Evolutionary conservation across 2,113 vertebrate species (phyloP), one percentile per base, ranked within the genome.

Genomic region (Xenopus laevis): DNA sequence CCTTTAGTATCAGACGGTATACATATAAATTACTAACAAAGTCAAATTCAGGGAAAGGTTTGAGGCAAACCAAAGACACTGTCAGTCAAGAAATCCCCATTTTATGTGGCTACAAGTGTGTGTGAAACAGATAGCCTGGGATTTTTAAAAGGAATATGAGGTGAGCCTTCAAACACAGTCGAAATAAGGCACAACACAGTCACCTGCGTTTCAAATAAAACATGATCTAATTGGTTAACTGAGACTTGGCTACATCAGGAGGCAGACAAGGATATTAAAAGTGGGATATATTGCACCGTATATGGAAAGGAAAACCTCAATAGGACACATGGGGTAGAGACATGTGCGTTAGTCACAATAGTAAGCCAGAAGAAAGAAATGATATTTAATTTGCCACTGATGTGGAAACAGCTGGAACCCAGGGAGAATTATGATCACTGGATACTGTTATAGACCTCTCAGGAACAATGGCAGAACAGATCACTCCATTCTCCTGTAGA

Each of bases 221-320:
- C 85, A 83, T 70, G 81, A 89, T 89, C 87, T 83, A 89, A 89
- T 80, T 82, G 68, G 83, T 85, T 85, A 79, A 79, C 82, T 78
- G 79, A 87, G 80, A 83, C 84, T 81, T 82, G 79, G 73, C 78
- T 78, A 83, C 79, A 85, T 79, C 79, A 87, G 86, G 87, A 90
- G 91, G 87, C 89, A 88, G 88, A 59, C 83, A 82, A 81, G 71
- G 77, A 82, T 84, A 87, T 87, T 90, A 90, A 91, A 91, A 90
- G 84, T 82, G 83, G 82, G 79, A 62, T 76, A 76, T 76, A 76
- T 61, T 76, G 67, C 81, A 72, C 4, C 53, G 82, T 84, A 88
- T 84, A 86, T 83, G 84, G 86, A 87, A 91, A 90, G 82, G 82
- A 81, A 82, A 88, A 80, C 47, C 80, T 84, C 80, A 86, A 87